Evolutionary conservation across 2,113 vertebrate species (phyloP).

Genomic region (Nibea albiflora): DNA sequence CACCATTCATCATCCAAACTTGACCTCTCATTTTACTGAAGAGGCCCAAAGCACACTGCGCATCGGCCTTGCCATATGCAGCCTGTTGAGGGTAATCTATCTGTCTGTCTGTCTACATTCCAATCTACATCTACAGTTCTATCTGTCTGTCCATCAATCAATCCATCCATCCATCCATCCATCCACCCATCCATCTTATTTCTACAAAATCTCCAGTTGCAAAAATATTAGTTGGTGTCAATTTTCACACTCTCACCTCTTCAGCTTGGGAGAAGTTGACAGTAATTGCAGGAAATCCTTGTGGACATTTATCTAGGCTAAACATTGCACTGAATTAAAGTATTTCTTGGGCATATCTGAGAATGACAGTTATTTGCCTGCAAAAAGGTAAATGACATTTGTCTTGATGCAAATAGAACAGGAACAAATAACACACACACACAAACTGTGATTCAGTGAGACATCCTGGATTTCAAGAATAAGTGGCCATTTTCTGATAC

Average conservation of each 20-base stretch:
- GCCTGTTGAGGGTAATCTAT: background rate
- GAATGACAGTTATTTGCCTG: background rate
- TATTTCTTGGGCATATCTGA: background rate
- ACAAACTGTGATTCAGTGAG: background rate
- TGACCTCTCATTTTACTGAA: slow-evolving; percentile 58
- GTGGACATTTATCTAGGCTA: slow-evolving; percentile 22
- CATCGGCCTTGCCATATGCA: slow-evolving; percentile 14
- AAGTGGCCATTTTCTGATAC: too few species aligned
- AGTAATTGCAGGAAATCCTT: slow-evolving; percentile 10
- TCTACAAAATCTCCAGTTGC: background rate
- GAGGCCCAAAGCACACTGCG: slow-evolving; percentile 39
- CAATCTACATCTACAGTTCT: too few species aligned
- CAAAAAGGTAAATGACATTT: background rate
- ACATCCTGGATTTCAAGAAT: background rate
- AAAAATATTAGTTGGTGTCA: background rate
- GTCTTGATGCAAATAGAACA: background rate
- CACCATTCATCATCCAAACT: slow-evolving; percentile 53
- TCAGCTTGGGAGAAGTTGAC: background rate
- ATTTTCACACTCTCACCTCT: slow-evolving; percentile 14
- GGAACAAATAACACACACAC: background rate
- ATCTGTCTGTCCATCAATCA: background rate
- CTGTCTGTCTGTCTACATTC: too few species aligned
- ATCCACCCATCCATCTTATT: background rate
- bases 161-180: background rate
- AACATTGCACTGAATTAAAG: slow-evolving; percentile 1